Conservation (phyloP, 2,888 invertebrate species). For the Nysson spinosus region DNA sequence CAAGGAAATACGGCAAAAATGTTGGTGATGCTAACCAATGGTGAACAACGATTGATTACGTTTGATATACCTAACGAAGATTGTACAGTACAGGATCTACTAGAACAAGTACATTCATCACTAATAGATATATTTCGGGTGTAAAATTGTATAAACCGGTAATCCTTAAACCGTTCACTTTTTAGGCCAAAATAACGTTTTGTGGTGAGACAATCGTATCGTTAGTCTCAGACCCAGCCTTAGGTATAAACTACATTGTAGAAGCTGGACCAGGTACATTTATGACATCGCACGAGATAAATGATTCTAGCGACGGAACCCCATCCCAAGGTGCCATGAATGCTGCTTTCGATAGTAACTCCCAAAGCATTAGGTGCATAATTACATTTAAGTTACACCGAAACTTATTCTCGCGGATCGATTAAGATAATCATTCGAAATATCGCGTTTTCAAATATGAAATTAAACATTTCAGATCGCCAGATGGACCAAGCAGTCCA, state of each 20-base stretch:
- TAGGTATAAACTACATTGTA: slow-evolving; percentile 89
- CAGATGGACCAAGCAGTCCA: slow-evolving; percentile 68
- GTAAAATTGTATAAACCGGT: too few species aligned
- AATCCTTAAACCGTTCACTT: neutral
- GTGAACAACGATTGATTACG: slow-evolving; percentile 89
- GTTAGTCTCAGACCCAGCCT: slow-evolving; percentile 85
- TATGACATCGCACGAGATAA: slow-evolving; percentile 34
- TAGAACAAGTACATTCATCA: slow-evolving; percentile 83
- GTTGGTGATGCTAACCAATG: slow-evolving; percentile 87
- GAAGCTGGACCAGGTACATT: slow-evolving; percentile 80
- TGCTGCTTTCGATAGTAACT: slow-evolving; percentile 34
- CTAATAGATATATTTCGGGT: neutral
- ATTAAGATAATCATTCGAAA: neutral
- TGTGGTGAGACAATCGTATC: slow-evolving; percentile 85
- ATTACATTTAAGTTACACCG: neutral
- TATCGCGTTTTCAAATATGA: slow-evolving; percentile 1
- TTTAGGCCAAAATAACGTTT: slow-evolving; percentile 84
- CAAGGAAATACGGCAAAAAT: slow-evolving; percentile 84
- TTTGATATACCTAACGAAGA: slow-evolving; percentile 90
- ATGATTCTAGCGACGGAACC: slow-evolving; percentile 40
- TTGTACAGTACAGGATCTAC: slow-evolving; percentile 88
- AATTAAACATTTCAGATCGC: slow-evolving; percentile 49
- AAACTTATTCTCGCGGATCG: too few species aligned
- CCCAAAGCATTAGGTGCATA: slow-evolving; percentile 46
- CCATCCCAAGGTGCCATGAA: slow-evolving; percentile 39